phyloP scores from a whole-genome alignment of 2,888 invertebrate species.

The Hermaeophaga mercurialis region DNA sequence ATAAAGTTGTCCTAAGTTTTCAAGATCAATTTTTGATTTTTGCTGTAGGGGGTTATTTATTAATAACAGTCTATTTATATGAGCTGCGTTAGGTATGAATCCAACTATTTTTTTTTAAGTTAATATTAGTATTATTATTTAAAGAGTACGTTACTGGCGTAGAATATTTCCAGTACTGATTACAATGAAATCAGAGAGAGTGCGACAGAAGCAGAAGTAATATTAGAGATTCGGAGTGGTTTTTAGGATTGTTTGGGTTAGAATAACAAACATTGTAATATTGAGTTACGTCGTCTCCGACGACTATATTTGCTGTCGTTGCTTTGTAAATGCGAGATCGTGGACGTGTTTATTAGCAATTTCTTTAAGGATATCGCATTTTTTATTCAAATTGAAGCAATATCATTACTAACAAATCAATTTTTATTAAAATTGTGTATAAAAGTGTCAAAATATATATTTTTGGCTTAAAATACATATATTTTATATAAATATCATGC shows the following conservation, averaged over 20 bases:
- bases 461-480: too few species aligned
- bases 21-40: too few species aligned
- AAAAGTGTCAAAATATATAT: too few species aligned
- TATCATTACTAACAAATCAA: neutral
- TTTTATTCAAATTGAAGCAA: neutral
- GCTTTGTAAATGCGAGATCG: neutral
- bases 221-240: slow-evolving; percentile 31
- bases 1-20: too few species aligned
- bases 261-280: slow-evolving; percentile 33
- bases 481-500: too few species aligned
- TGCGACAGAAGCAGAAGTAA: slow-evolving; percentile 27
- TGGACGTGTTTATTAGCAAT: slow-evolving; percentile 4
- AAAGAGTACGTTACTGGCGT: neutral
- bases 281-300: slow-evolving; percentile 25
- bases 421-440: too few species aligned
- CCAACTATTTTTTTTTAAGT: too few species aligned
- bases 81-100: too few species aligned
- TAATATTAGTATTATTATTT: too few species aligned
- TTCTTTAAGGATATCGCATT: neutral
- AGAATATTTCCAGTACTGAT: neutral
- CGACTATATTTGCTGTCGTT: slow-evolving; percentile 14
- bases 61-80: too few species aligned
- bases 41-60: too few species aligned
- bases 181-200: slow-evolving; percentile 22
- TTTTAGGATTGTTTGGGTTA: slow-evolving; percentile 33